Conservation (phyloP, 2,113 vertebrate species). For the Verasper variegatus region DNA sequence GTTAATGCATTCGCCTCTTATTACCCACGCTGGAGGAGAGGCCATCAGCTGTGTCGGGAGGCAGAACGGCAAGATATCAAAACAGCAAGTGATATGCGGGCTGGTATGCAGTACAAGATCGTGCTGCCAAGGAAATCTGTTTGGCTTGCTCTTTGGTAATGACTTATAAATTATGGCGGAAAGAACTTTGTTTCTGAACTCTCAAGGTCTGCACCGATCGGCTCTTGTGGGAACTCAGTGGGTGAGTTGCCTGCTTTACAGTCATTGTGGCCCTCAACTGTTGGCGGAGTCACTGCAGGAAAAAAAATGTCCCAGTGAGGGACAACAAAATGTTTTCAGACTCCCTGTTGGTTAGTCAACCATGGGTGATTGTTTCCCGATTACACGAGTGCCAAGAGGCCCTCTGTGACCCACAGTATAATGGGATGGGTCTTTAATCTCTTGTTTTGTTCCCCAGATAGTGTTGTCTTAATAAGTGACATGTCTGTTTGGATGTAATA, state of each 20-base stretch:
- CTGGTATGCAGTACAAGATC: slow-evolving; percentile 44
- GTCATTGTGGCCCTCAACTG: slow-evolving; percentile 30
- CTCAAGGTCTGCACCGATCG: slow-evolving; percentile 26
- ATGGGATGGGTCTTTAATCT: slow-evolving; percentile 75
- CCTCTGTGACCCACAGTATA: slow-evolving; percentile 61
- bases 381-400: slow-evolving; percentile 62
- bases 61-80: slow-evolving; percentile 77
- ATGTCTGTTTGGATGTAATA: slow-evolving; percentile 76
- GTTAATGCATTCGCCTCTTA: slow-evolving; percentile 83
- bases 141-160: slow-evolving; percentile 60
- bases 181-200: slow-evolving; percentile 44
- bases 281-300: slow-evolving; percentile 26
- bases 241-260: slow-evolving; percentile 34
- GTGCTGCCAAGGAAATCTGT: slow-evolving; percentile 61
- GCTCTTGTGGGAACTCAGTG: slow-evolving; percentile 8
- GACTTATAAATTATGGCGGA: slow-evolving; percentile 49
- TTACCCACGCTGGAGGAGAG: slow-evolving; percentile 76
- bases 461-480: slow-evolving; percentile 76
- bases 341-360: slow-evolving; percentile 61
- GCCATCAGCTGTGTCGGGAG: slow-evolving; percentile 71
- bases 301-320: slow-evolving; percentile 44
- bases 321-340: slow-evolving; percentile 41
- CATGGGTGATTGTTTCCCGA: slow-evolving; percentile 72
- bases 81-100: slow-evolving; percentile 67
- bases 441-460: slow-evolving; percentile 72